A percentile compares a stretch with the other conserved stretches of the same genome.
phyloP scores from a whole-genome alignment of 2,888 invertebrate species.

The Acrobasis consociella region DNA sequence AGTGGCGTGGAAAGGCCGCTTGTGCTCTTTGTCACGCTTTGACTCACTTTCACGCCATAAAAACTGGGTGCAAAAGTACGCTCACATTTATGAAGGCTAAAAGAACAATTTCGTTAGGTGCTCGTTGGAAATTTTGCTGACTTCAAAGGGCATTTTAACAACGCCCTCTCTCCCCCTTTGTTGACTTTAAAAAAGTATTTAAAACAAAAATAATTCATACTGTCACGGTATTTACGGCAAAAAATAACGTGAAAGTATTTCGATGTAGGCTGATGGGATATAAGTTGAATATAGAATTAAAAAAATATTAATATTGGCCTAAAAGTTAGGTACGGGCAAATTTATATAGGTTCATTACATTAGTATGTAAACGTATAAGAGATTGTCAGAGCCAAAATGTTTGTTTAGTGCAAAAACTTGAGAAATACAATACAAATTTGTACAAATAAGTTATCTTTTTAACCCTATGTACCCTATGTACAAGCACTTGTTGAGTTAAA shows the following conservation, averaged over 20 bases:
- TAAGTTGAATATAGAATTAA: too few relatives aligned
- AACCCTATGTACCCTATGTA: too few relatives aligned
- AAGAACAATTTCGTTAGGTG: constrained; percentile 79
- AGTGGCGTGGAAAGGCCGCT: constrained; percentile 51
- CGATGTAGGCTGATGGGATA: constrained; percentile 23
- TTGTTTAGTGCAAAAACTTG: too few relatives aligned
- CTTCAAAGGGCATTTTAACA: constrained; percentile 77
- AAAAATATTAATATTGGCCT: neutral
- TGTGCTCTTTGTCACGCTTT: constrained; percentile 64
- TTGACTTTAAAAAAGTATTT: constrained; percentile 65
- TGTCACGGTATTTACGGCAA: constrained; percentile 20
- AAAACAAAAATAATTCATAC: constrained; percentile 43
- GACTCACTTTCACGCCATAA: constrained; percentile 58
- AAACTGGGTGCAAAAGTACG: constrained; percentile 61
- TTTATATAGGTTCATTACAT: too few relatives aligned
- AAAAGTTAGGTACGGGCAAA: neutral
- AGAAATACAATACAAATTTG: too few relatives aligned
- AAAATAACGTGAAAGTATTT: constrained; percentile 19
- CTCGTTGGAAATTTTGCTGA: constrained; percentile 72
- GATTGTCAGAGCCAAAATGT: too few relatives aligned
- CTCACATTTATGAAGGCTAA: constrained; percentile 72
- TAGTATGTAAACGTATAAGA: too few relatives aligned
- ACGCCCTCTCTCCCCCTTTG: constrained; percentile 67
- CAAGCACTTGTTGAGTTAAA: too few relatives aligned
- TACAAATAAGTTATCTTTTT: too few relatives aligned